Conservation (phyloP, 1,140 invertebrate species). For the Caenorhabditis briggsae region DNA sequence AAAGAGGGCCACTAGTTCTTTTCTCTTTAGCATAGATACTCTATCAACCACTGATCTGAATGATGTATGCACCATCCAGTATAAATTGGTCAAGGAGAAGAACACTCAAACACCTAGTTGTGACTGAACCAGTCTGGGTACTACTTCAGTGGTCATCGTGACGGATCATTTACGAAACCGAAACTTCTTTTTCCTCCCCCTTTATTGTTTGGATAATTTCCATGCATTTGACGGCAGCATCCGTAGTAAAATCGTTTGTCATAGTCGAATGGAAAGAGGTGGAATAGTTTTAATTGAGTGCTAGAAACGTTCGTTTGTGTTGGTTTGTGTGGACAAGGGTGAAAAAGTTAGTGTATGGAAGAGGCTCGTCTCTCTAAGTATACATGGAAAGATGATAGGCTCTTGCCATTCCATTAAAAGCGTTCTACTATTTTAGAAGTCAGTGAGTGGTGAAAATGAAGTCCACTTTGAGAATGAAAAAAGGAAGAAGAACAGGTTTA, state of each 20-base stretch:
- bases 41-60: no score
- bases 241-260: background rate
- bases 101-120: slow-evolving; percentile 12
- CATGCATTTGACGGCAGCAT: slow-evolving; percentile 8
- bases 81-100: background rate
- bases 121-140: slow-evolving; percentile 7
- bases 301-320: background rate
- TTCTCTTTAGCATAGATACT: background rate
- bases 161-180: slow-evolving; percentile 48
- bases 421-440: slow-evolving; percentile 40
- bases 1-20: background rate
- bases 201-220: slow-evolving; percentile 51
- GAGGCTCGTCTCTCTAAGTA: background rate
- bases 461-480: slow-evolving; percentile 12
- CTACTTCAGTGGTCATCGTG: slow-evolving; percentile 19
- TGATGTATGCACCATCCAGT: slow-evolving; percentile 27
- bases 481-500: background rate
- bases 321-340: slow-evolving; percentile 7
- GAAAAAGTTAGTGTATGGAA: slow-evolving; percentile 10
- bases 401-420: slow-evolving; percentile 34
- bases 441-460: background rate
- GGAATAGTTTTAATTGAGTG: slow-evolving; percentile 44
- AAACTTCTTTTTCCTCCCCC: slow-evolving; percentile 1
- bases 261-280: slow-evolving; percentile 6
- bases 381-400: slow-evolving; percentile 53